A percentile compares a stretch with the other conserved stretches of the same genome.
Evolutionary conservation across 2,113 vertebrate genomes (phyloP).

Genomic region (Aldabrachelys gigantea): DNA sequence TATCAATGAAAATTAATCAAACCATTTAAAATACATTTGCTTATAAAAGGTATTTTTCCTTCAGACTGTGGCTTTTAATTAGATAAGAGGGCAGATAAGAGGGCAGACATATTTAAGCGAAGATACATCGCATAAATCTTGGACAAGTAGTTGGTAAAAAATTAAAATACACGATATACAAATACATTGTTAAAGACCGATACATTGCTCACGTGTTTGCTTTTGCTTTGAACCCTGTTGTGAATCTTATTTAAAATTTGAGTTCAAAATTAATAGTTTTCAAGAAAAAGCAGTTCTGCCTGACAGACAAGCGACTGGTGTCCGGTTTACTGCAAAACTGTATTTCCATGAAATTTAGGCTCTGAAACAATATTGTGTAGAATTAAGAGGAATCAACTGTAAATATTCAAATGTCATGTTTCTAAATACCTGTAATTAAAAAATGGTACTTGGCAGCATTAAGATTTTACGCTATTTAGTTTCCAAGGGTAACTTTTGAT

Average conservation of each 20-base stretch:
- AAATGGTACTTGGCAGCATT: background rate
- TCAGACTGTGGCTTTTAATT: background rate
- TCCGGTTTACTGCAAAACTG: background rate
- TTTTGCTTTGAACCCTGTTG: background rate
- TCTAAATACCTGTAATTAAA: slow-evolving; percentile 2
- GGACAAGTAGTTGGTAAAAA: background rate
- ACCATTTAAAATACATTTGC: rapidly evolving
- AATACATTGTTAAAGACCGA: background rate
- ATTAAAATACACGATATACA: background rate
- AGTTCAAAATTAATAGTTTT: slow-evolving; percentile 15
- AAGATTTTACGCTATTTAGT: background rate
- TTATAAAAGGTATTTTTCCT: background rate
- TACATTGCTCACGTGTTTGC: background rate
- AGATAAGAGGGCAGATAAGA: background rate
- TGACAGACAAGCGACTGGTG: rapidly evolving
- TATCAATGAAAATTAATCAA: background rate
- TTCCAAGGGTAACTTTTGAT: background rate
- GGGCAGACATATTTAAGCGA: slow-evolving; percentile 18
- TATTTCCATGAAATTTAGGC: background rate
- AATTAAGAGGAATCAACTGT: background rate
- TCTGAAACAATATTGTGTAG: background rate
- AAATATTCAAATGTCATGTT: background rate
- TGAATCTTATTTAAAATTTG: background rate
- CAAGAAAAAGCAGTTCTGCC: background rate
- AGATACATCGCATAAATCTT: background rate